These are phyloP conservation scores for Kryptolebias marmoratus DNA, from an alignment of 2,113 vertebrate genomes.

Conservation along the genomic window DNA sequence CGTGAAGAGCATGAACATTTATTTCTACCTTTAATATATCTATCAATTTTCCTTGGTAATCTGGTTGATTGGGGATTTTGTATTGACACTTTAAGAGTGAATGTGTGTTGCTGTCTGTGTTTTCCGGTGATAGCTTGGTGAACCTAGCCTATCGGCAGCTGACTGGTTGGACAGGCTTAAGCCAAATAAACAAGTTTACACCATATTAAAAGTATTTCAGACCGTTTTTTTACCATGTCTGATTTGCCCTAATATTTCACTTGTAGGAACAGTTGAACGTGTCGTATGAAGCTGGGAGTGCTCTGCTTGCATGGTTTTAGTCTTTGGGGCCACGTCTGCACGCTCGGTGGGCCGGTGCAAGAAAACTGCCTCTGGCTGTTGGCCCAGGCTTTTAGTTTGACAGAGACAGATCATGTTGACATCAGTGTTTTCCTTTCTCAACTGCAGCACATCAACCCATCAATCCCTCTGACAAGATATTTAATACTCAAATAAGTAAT, in stretches of 20 bases:
- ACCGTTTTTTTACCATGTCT: conserved; percentile 8
- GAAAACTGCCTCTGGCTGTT: conserved; percentile 59
- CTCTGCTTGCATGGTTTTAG: conserved; percentile 34
- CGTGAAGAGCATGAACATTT: too few species aligned
- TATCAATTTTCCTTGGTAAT: too few species aligned
- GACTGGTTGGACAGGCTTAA: too few species aligned
- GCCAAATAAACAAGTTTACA: too few species aligned
- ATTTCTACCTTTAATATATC: too few species aligned
- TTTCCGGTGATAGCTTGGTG: too few species aligned
- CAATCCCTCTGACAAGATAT: conserved; percentile 46
- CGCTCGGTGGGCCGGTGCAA: conserved; percentile 56
- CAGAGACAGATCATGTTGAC: conserved; percentile 70
- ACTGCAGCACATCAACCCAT: conserved; percentile 54
- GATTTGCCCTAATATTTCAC: conserved; percentile 17
- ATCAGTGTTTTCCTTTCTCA: conserved; percentile 52
- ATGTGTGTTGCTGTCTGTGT: too few species aligned
- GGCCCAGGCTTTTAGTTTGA: conserved; percentile 64
- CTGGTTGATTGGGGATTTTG: too few species aligned
- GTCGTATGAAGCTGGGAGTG: conserved; percentile 52
- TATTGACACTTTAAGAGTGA: too few species aligned
- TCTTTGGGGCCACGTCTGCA: conserved; percentile 51
- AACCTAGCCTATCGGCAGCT: too few species aligned
- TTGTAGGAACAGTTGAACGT: conserved; percentile 39
- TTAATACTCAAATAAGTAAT: conserved; percentile 31
- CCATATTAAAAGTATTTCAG: neutral